These are phyloP conservation scores for Cerceris ruficornis DNA, from an alignment of 2,888 invertebrate genomes.

Conservation along the genomic window DNA sequence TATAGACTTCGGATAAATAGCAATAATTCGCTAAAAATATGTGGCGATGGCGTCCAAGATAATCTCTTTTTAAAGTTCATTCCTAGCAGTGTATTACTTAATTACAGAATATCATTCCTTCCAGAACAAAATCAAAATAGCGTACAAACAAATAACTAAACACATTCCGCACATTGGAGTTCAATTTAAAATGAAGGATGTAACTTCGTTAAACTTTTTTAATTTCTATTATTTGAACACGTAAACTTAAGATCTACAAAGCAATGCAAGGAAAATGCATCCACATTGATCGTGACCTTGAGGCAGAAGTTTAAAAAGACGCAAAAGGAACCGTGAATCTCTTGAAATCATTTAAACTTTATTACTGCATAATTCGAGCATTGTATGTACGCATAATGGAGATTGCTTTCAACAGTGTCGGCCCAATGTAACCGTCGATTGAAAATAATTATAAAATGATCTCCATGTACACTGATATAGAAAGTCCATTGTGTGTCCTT, in stretches of 20 bases:
- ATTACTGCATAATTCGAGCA: constrained; percentile 57
- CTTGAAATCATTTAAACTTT: constrained; percentile 56
- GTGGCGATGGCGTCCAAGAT: constrained; percentile 4
- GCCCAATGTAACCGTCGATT: constrained; percentile 58
- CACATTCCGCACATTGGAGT: no score
- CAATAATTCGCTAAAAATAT: constrained; percentile 14
- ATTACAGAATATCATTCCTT: no score
- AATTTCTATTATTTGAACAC: neutral
- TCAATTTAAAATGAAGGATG: no score
- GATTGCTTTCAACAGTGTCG: constrained; percentile 55
- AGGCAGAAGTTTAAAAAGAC: constrained; percentile 20
- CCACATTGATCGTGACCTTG: constrained; percentile 4
- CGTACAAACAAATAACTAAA: no score
- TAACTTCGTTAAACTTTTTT: no score
- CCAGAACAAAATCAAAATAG: no score
- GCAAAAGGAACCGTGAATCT: constrained; percentile 51
- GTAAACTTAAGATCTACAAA: neutral
- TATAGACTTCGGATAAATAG: constrained; percentile 31
- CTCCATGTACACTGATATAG: constrained; percentile 56
- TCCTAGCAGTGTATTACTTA: no score
- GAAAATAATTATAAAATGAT: constrained; percentile 63
- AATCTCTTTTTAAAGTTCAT: neutral
- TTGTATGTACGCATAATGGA: constrained; percentile 59
- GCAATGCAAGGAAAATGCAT: constrained; percentile 3
- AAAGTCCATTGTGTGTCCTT: constrained; percentile 57